A percentile compares a stretch with the other conserved stretches of the same genome.
phyloP scores from a whole-genome alignment of 2,888 invertebrate genomes.

The Eilema caniola region DNA sequence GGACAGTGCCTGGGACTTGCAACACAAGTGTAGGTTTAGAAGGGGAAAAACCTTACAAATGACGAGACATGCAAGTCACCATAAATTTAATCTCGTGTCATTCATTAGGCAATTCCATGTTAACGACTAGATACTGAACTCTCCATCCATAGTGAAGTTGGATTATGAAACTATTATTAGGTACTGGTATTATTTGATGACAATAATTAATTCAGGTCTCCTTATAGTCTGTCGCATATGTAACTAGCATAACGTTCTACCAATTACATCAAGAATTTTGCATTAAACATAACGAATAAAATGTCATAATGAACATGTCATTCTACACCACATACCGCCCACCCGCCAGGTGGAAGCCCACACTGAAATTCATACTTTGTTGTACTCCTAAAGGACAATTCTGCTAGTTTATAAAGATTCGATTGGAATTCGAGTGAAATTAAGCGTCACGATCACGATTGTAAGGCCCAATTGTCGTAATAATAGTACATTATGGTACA shows the following conservation, averaged over 20 bases:
- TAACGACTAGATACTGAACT: constrained; percentile 60
- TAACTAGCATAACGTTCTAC: constrained; percentile 15
- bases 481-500: no score
- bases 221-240: constrained; percentile 48
- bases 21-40: no score
- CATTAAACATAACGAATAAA: constrained; percentile 20
- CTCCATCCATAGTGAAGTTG: constrained; percentile 55
- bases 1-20: no score
- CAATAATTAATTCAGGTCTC: constrained; percentile 61
- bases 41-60: no score
- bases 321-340: not conserved
- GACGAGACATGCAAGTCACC: constrained; percentile 57
- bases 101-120: constrained; percentile 70
- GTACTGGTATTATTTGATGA: constrained; percentile 63
- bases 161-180: constrained; percentile 65
- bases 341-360: no score
- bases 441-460: no score
- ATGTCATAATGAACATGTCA: not conserved
- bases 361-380: not conserved
- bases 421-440: no score
- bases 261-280: constrained; percentile 40
- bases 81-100: constrained; percentile 68
- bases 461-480: no score
- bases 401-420: no score
- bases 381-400: no score